Evolutionary conservation across 2,797 vertebrate species (phyloP).

Genomic region (Rallus crepitans): DNA sequence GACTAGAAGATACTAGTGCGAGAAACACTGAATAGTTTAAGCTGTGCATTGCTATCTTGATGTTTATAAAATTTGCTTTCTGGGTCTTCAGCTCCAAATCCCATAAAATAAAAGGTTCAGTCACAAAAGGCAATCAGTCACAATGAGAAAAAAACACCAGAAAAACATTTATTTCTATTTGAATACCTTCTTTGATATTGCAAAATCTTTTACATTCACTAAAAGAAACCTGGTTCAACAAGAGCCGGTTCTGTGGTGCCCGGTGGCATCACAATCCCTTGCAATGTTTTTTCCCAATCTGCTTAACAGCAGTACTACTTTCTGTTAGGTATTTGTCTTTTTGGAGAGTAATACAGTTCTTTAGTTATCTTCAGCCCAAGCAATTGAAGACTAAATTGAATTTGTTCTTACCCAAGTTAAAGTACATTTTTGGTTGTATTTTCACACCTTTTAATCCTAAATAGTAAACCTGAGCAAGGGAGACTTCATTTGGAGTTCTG

Average conservation of each 20-base stretch:
- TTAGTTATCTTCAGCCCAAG: not conserved
- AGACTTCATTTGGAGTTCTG: not conserved
- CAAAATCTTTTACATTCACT: not conserved
- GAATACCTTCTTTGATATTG: not conserved
- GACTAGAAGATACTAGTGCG: not conserved
- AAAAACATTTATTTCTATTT: not conserved
- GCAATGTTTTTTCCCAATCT: not conserved
- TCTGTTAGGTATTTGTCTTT: not conserved
- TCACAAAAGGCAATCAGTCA: not conserved
- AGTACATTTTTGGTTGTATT: not conserved
- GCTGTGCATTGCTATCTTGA: not conserved
- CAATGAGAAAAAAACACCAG: not conserved
- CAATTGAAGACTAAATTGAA: not conserved
- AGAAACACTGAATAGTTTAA: not conserved
- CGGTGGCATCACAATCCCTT: not conserved
- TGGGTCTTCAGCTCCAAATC: not conserved
- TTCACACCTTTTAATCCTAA: not conserved
- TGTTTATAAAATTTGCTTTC: not conserved
- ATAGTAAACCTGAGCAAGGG: not conserved
- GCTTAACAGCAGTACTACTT: not conserved
- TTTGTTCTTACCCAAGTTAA: not conserved
- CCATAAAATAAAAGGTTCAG: not conserved
- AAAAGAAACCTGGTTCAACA: not conserved
- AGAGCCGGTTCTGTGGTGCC: not conserved
- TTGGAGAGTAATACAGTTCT: not conserved